Evolutionary conservation across 2,888 invertebrate species (phyloP), one percentile per base, ranked within the genome.

Genomic region (Callyntrura guangdongensis): DNA sequence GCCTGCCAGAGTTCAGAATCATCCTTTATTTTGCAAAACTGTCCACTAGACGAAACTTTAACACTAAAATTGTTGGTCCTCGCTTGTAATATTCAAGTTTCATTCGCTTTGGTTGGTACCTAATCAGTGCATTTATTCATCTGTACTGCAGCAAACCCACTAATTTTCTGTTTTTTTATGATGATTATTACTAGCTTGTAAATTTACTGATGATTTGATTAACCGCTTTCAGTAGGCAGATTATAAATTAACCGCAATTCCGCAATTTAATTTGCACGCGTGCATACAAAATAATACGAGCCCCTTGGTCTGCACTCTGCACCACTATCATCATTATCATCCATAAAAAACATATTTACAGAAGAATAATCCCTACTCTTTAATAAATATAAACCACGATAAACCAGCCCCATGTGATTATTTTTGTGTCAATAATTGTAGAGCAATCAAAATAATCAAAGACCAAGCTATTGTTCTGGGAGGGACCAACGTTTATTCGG

Each of bases 381-480:
- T n/a, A n/a, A n/a, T n/a, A n/a, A n/a, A n/a, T n/a, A n/a, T n/a
- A n/a, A n/a, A n/a, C n/a, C n/a, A n/a, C n/a, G n/a, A n/a, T n/a
- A n/a, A n/a, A n/a, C n/a, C n/a, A n/a, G n/a, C n/a, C n/a, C n/a
- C 53, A 12, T 64, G 25, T 64, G 17, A 64, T 64, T 64, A 64
- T 64, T 8, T 6, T 2, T 6, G 5, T 61, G n/a, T 61, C 1
- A 61, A 61, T 61, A n/a, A 61, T 25, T 64, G 61, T 20, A 64
- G 6, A 64, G 61, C 17, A 64, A 64, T 64, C 61, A 64, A 64
- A 17, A 22, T 64, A 53, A 53, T 53, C n/a, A n/a, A 14, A 3
- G 53, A 2, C 12, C 4, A 3, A 14, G n/a, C 53, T 2, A 9
- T 53, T 53, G 8, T 14, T 53, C n/a, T 53, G 12, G 53, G n/a